Evolutionary conservation across 2,888 invertebrate species (phyloP).

Genomic region (Chloromyia formosa): DNA sequence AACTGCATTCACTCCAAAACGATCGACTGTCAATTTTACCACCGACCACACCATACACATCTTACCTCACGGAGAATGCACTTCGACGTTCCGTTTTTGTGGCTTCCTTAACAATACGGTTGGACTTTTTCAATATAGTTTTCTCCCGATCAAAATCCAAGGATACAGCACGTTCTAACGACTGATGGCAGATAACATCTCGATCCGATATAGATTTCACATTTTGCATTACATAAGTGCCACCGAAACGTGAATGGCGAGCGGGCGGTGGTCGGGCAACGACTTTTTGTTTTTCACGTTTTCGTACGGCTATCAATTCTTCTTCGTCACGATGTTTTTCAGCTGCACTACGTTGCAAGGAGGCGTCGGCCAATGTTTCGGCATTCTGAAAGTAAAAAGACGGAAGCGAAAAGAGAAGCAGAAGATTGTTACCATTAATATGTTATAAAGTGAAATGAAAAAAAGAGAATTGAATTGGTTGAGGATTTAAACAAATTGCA

Average conservation of each 20-base stretch:
- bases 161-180: constrained; percentile 78
- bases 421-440: no score
- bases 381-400: constrained; percentile 70
- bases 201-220: constrained; percentile 93
- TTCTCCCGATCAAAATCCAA: constrained; percentile 83
- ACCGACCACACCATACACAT: background rate
- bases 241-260: constrained; percentile 91
- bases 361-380: constrained; percentile 77
- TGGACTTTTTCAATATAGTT: constrained; percentile 79
- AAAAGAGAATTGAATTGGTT: no score
- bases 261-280: constrained; percentile 59
- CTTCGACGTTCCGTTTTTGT: constrained; percentile 77
- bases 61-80: constrained; percentile 81
- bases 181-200: constrained; percentile 88
- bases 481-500: no score
- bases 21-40: background rate
- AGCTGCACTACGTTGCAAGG: constrained; percentile 76
- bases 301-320: constrained; percentile 77
- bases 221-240: constrained; percentile 90
- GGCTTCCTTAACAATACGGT: constrained; percentile 73
- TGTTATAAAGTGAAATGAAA: no score
- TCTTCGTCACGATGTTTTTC: constrained; percentile 89
- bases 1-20: no score
- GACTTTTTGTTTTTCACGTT: constrained; percentile 71
- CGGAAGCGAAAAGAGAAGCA: no score